phyloP scores from a whole-genome alignment of 2,797 vertebrate genomes.

The Champsocephalus esox region DNA sequence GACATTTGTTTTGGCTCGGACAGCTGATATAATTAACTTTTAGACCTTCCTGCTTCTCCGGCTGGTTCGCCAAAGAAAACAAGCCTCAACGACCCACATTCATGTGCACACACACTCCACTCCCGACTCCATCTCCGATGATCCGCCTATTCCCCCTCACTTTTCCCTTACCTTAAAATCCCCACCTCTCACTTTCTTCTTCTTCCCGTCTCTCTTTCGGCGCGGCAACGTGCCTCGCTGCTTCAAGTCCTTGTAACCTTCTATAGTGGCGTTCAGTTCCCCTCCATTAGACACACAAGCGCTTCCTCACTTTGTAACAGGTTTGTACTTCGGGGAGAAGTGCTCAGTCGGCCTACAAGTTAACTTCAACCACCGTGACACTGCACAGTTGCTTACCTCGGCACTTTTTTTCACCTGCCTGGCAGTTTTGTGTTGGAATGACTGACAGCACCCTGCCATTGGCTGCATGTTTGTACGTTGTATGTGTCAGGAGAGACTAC shows the following conservation, averaged over 20 bases:
- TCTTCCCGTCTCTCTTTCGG: constrained; percentile 36
- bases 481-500: constrained; percentile 59
- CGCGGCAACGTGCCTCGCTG: constrained; percentile 45
- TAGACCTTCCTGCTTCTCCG: constrained; percentile 77
- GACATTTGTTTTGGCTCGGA: constrained; percentile 81
- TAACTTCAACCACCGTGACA: constrained; percentile 73
- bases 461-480: constrained; percentile 69
- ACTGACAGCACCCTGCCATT: constrained; percentile 70
- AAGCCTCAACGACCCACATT: constrained; percentile 61
- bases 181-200: constrained; percentile 47
- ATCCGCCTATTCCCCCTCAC: constrained; percentile 6
- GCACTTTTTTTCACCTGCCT: constrained; percentile 70
- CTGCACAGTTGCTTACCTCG: constrained; percentile 69
- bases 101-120: constrained; percentile 34
- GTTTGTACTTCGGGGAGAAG: constrained; percentile 74
- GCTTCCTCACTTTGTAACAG: constrained; percentile 77
- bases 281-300: constrained; percentile 75
- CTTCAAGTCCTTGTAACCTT: constrained; percentile 64
- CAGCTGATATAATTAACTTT: constrained; percentile 82
- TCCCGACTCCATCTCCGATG: constrained; percentile 11
- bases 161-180: constrained; percentile 40
- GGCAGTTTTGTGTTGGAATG: constrained; percentile 65
- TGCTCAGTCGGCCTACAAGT: constrained; percentile 65
- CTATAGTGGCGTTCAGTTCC: constrained; percentile 64
- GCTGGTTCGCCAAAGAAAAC: constrained; percentile 80